phyloP scores from a whole-genome alignment of 2,797 vertebrate species.

The Lophura swinhoii region DNA sequence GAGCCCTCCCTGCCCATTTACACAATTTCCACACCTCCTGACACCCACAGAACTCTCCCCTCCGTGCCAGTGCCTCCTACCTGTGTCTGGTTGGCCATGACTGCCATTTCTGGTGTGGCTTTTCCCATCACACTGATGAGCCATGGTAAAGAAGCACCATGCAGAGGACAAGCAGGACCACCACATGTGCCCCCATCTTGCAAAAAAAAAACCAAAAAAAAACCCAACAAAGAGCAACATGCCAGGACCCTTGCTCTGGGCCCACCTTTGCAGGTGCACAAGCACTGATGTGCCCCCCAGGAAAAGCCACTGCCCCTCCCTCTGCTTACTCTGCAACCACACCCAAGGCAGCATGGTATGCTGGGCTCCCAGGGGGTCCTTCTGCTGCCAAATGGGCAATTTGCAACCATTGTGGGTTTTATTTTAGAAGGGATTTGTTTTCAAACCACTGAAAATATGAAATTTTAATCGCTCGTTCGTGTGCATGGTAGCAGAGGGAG shows the following conservation, averaged over 20 bases:
- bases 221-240: not conserved
- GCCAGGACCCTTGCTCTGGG: too few species aligned
- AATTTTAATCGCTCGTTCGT: not conserved
- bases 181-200: fast-evolving
- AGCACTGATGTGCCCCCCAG: fast-evolving
- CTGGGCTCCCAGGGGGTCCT: not conserved
- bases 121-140: not conserved
- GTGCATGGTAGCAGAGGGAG: not conserved
- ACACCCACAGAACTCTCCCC: not conserved
- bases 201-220: not conserved
- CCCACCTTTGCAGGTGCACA: fast-evolving
- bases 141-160: not conserved
- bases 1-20: not conserved
- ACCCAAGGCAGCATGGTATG: not conserved
- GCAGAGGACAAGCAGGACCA: fast-evolving
- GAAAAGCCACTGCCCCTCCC: fast-evolving
- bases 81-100: fast-evolving
- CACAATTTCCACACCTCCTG: not conserved
- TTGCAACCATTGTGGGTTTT: not conserved
- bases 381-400: not conserved
- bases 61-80: fast-evolving
- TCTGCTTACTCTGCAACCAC: fast-evolving
- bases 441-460: not conserved
- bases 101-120: not conserved
- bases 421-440: not conserved